These are phyloP conservation scores for Phainopepla nitens DNA, from an alignment of 2,113 vertebrate genomes.

Conservation along the genomic window DNA sequence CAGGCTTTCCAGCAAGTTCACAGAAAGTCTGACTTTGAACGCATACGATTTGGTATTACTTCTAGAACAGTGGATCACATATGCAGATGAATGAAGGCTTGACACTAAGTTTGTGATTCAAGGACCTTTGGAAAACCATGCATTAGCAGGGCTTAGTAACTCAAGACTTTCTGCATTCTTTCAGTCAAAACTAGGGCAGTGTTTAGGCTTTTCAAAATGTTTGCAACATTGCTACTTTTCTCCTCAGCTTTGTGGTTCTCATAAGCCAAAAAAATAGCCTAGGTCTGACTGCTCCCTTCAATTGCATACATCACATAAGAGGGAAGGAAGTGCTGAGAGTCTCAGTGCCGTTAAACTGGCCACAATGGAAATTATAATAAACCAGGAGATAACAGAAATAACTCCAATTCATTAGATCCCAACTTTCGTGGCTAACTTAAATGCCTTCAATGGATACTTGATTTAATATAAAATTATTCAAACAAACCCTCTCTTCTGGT, in stretches of 20 bases:
- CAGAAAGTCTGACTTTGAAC: background rate
- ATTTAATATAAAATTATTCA: background rate
- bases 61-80: background rate
- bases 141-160: background rate
- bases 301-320: background rate
- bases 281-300: background rate
- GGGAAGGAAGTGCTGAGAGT: background rate
- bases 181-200: background rate
- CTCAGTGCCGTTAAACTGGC: background rate
- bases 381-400: background rate
- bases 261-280: background rate
- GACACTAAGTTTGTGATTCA: background rate
- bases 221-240: background rate
- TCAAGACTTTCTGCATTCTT: background rate
- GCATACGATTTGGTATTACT: background rate
- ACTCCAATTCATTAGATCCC: background rate
- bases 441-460: background rate
- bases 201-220: background rate
- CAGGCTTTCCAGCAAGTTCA: background rate
- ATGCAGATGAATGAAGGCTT: background rate
- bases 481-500: background rate
- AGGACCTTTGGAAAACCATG: background rate
- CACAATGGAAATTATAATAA: background rate
- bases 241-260: background rate
- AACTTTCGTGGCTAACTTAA: background rate